Base-by-base conservation (phyloP, 2,797 vertebrate species). In the Distichodus sexfasciatus region DNA sequence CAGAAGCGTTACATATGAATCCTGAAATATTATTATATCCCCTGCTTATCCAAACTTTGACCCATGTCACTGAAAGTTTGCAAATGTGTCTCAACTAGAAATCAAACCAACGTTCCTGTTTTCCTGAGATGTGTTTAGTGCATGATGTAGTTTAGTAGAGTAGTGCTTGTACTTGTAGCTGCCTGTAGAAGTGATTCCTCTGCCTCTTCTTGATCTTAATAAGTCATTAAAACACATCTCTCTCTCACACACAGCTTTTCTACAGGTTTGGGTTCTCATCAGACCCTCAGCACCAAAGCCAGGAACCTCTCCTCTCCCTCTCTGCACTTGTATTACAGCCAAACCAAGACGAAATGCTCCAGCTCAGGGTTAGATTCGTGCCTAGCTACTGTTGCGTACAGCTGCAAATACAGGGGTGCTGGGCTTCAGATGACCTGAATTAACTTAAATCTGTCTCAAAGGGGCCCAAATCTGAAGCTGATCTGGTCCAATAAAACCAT, bases 281-380 rank as follows among this genome's bases (percentile, higher is more conserved):
- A 78, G 69, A 79, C 48, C 79, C 78, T 87, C 73, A 82, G 73
- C 80, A 79, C 75, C 78, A 87, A 86, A 79, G 53, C 84, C 81
- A 83, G 85, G 86, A 88, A 88, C 82, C 80, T 84, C 83, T 88
- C 87, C 51, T 85, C 87, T 82, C 86, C 88, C 61, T 83, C 83
- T 53, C 84, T 87, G 75, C 86, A 85, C 66, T 86, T 84, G 84
- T 87, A 83, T 89, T 89, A 87, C 86, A 87, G 66, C 85, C 85
- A 79, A 83, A 63, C 74, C 86, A 84, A 51, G 83, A 90, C 71
- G 86, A 89, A 87, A 76, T 77, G 60, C 66, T 68, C 80, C 57
- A 76, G 44, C 76, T 74, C 87, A 63, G 88, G 87, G 85, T 89
- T 82, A 83, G 66, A 66, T 41, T 48, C 44, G 28, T 55, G 19